Evolutionary conservation across 2,113 vertebrate genomes (phyloP), one percentile per base, ranked within the genome.

Genomic region (Erythrocercus mccallii): DNA sequence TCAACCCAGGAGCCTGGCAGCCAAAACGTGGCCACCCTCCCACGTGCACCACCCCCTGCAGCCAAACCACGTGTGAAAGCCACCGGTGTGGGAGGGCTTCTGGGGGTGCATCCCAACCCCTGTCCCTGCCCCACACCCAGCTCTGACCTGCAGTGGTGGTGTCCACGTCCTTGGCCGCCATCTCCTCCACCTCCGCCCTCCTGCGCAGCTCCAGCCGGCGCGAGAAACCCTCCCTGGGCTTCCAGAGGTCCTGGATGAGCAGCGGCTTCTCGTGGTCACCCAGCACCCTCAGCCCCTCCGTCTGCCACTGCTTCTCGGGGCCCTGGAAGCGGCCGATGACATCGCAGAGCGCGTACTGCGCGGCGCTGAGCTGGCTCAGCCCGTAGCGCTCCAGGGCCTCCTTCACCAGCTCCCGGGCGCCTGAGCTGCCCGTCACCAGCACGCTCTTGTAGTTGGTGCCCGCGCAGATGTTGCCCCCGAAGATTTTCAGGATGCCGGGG

Each of bases 381-480:
- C 99, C 98, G 3, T 99, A 99, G 28, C 99, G 99, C 56, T 99
- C 99, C 45, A 99, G 98, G 0, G 99, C 99, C 95, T 99, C 99
- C 90, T 98, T 99, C 92, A 99, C 98, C 95, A 99, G 98, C 96
- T 99, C 99, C 87, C 95, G 98, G 0, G 99, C 98, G 0, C 99
- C 99, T 2, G 99, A 99, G 66, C 97, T 97, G 8, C 98, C 98
- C 0, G 99, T 99, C 54, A 99, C 99, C 97, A 99, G 95, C 72
- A 99, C 99, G 2, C 99, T 99, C 97, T 99, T 99, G 96, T 99
- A 99, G 98, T 99, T 99, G 84, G 99, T 98, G 47, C 99, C 99
- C 0, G 97, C 96, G 0, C 99, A 99, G 89, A 99, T 99, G 80
- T 99, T 99, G 72, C 99, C 99, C 6, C 99, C 99, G 1, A 99